Evolutionary conservation across 1,140 invertebrate species (phyloP), one percentile per base, ranked within the genome.

Genomic region (Chrysomallon squamiferum): DNA sequence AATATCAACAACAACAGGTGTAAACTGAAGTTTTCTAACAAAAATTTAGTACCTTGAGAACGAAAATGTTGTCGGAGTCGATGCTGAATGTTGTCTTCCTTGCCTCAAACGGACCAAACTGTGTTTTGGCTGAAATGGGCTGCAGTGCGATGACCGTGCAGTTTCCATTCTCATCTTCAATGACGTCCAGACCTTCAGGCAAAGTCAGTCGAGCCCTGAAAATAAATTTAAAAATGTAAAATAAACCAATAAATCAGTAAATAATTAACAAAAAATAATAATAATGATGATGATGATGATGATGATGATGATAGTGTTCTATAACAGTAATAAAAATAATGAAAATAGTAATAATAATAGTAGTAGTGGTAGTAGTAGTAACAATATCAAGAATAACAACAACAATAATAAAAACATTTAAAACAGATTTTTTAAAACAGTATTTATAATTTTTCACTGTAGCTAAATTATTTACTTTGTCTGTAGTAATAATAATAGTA

Each of bases 81-180:
- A 85, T 76, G 25, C 81, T 76, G 35, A 71, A 67, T 9, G 78
- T 80, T 1, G 76, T 81, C 43, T 78, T 75, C 63, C 80, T 84
- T 22, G 86, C 87, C 66, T 85, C 78, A 59, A 87, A 81, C 25
- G 87, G 87, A 7, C 87, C 87, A 69, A 87, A 86, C 61, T 84
- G 83, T 7, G 84, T 86, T 43, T 85, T 87, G 49, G 74, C 71
- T 13, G 65, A 58, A 49, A 87, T 78, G 18, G 64, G 33, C 38
- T 71, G 66, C 47, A 72, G 62, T 43, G 79, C 80, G 2, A 82
- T 71, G 11, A 86, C 71, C 3, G 86, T 78, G 7, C 78, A 74
- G 3, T 72, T 77, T 1, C 76, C 77, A 18, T 81, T 82, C 43
- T 79, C 74, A 4, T 73, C 72, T 59, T 84, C 76, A 20, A 77